Percentiles rank a stretch among this genome's conserved stretches.
These are phyloP conservation scores for Nomada lathburiana DNA, from an alignment of 2,888 invertebrate species.

Conservation along the genomic window DNA sequence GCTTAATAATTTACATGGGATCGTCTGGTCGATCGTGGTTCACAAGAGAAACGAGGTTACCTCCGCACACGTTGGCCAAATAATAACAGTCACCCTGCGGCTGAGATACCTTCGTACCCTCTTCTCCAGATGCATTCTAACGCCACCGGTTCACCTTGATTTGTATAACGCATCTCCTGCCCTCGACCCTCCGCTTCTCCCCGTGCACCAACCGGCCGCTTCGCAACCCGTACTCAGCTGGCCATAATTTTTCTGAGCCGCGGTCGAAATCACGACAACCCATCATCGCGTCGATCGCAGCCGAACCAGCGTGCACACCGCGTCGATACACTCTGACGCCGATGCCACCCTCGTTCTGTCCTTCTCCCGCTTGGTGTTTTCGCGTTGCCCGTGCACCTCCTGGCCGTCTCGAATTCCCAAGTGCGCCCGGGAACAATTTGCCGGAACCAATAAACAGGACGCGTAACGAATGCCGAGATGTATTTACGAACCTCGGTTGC, in stretches of 20 bases:
- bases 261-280: conserved; percentile 68
- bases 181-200: neutral
- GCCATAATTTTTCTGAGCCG: conserved; percentile 68
- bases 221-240: conserved; percentile 69
- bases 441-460: conserved; percentile 60
- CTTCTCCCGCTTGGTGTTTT: too few species aligned
- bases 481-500: conserved; percentile 60
- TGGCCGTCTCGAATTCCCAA: conserved; percentile 36
- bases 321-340: neutral
- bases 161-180: conserved; percentile 37
- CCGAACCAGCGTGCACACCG: conserved; percentile 14
- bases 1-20: conserved; percentile 45
- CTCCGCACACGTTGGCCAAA: conserved; percentile 33
- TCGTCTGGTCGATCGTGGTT: conserved; percentile 15
- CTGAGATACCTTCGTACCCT: conserved; percentile 49
- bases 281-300: conserved; percentile 64
- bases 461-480: conserved; percentile 58
- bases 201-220: conserved; percentile 33
- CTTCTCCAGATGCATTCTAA: conserved; percentile 57
- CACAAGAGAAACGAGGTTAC: conserved; percentile 31
- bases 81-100: conserved; percentile 56
- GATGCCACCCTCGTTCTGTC: neutral
- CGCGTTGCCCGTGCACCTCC: neutral
- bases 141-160: conserved; percentile 67
- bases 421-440: conserved; percentile 49